Percentiles rank a stretch among this genome's conserved stretches.
phyloP scores from a whole-genome alignment of 2,797 vertebrate genomes.

The Xenopus petersii region DNA sequence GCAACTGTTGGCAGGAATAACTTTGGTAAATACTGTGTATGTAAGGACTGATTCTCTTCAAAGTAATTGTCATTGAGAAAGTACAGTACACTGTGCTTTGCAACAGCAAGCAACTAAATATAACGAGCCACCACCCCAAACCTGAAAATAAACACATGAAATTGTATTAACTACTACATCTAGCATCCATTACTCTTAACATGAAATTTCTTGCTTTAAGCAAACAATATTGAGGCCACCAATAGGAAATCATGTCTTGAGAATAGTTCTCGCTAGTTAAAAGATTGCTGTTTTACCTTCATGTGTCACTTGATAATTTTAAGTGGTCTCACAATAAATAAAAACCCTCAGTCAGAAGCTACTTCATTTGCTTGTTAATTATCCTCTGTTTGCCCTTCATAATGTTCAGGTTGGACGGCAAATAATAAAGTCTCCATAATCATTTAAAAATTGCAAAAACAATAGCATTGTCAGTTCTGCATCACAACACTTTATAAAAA shows the following conservation, averaged over 20 bases:
- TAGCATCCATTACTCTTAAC: not conserved
- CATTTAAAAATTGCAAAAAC: slow-evolving; percentile 86
- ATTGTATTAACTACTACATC: not conserved
- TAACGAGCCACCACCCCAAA: no score
- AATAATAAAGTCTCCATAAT: slow-evolving; percentile 91
- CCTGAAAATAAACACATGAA: no score
- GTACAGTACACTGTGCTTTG: no score
- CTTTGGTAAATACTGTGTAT: no score
- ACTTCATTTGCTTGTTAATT: slow-evolving; percentile 84
- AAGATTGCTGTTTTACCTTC: slow-evolving; percentile 51
- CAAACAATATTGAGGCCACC: slow-evolving; percentile 32
- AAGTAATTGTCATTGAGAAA: no score
- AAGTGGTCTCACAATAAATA: slow-evolving; percentile 70
- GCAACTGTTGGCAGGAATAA: no score
- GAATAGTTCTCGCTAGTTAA: slow-evolving; percentile 44
- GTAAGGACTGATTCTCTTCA: no score
- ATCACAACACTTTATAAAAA: slow-evolving; percentile 60
- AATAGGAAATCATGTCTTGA: slow-evolving; percentile 45
- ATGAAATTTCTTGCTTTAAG: not conserved
- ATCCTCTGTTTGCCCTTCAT: slow-evolving; percentile 99
- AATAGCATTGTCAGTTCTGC: slow-evolving; percentile 94
- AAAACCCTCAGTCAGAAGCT: slow-evolving; percentile 70
- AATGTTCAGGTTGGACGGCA: slow-evolving; percentile 84
- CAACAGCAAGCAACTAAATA: no score
- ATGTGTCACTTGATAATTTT: slow-evolving; percentile 64